Conservation (phyloP, 2,113 vertebrate genomes). For the Pyrgilauda ruficollis region DNA sequence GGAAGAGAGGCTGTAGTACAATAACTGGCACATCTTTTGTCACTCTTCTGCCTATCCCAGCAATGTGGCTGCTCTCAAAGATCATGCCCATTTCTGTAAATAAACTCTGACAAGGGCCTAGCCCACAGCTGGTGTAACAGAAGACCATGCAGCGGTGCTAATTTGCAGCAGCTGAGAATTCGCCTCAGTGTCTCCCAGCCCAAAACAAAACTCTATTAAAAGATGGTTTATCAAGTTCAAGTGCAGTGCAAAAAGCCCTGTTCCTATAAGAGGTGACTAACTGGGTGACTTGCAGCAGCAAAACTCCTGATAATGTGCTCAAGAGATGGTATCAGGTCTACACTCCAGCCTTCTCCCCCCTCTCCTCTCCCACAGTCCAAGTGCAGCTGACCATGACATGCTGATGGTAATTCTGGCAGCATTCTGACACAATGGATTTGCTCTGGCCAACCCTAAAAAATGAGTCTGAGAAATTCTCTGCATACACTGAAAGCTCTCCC, state of each 20-base stretch:
- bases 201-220: conserved; percentile 49
- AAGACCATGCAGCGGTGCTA: conserved; percentile 29
- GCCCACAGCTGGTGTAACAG: conserved; percentile 30
- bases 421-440: not conserved
- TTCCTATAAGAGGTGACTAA: not conserved
- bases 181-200: not conserved
- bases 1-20: not conserved
- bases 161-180: conserved; percentile 66
- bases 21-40: not conserved
- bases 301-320: not conserved
- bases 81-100: not conserved
- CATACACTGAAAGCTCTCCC: not conserved
- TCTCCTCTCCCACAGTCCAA: not conserved
- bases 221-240: conserved; percentile 38
- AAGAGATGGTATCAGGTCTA: not conserved
- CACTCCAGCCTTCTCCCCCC: not conserved
- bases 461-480: not conserved
- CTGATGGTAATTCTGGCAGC: not conserved
- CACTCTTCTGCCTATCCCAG: not conserved
- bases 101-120: not conserved
- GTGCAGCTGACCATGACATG: not conserved
- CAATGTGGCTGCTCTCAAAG: not conserved
- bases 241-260: not conserved
- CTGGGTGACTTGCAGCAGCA: not conserved
- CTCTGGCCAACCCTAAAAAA: not conserved